Base-by-base conservation (phyloP, 2,888 invertebrate genomes). In the Drosophila demipolita region DNA sequence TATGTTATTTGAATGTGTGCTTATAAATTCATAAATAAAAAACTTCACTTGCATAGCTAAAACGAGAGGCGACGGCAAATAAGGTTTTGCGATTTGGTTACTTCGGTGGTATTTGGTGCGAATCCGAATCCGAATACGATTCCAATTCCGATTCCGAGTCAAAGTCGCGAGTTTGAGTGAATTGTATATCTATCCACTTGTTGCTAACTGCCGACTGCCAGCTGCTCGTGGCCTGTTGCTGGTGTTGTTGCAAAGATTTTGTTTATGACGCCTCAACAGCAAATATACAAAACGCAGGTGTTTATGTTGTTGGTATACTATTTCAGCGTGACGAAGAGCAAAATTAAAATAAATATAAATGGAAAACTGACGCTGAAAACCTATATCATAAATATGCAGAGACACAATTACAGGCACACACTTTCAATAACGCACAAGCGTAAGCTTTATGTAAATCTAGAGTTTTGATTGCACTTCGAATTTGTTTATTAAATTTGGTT, bases 251-350 rank as follows among this genome's bases (percentile, higher is more conserved):
- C 53, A 42, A 52, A 58, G 42, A 61, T 76, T 75, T 77, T 82
- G 71, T 78, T 80, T 75, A 78, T 79, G 80, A 80, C 77, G 73
- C 65, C 62, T 52, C 80, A 78, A 77, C 87, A 88, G 66, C 79
- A 89, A 80, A 85, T 77, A 77, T 80, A 89, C 88, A 85, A 84
- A 75, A 61, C 78, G 73, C 78, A 80, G 83, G 80, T 86, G 75
- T 80, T 80, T 75, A 45, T 66, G 29, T 61, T 53, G 50, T 57
- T 58, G 64, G 32, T 65, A 42, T 58, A 59, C 40, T 59, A 33
- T 61, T 67, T 59, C 54, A 62, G 50, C 50, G 62, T 68, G 33
- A 63, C 69, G 45, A 59, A 74, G 53, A 66, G 67, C 66, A 64
- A 65, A 78, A 54, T 38, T 65, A 26, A 49, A 17, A 9, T 7